These are phyloP conservation scores for Coptotermes formosanus DNA, from an alignment of 1,140 invertebrate species.

Conservation along the genomic window DNA sequence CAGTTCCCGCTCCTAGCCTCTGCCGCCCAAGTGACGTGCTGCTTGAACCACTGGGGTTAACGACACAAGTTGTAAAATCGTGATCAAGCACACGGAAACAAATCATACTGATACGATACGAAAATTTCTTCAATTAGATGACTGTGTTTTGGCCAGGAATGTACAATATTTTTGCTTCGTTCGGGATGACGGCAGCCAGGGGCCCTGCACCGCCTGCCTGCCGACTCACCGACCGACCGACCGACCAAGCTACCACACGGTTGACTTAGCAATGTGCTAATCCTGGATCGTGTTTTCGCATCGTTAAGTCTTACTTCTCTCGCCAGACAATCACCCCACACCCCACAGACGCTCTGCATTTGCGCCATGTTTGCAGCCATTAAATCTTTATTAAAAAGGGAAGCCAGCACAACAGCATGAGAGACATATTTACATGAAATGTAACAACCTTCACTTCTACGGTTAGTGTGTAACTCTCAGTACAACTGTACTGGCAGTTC, in stretches of 20 bases:
- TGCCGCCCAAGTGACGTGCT: too few relatives aligned
- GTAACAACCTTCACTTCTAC: not conserved
- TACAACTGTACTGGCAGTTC: too few relatives aligned
- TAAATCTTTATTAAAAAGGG: not conserved
- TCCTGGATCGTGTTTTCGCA: constrained; percentile 18
- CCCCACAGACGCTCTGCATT: not conserved
- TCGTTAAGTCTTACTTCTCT: constrained; percentile 24
- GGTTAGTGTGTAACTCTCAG: too few relatives aligned
- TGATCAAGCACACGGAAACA: too few relatives aligned
- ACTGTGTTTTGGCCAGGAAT: not conserved
- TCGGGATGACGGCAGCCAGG: not conserved
- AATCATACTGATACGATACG: too few relatives aligned
- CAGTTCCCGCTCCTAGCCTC: too few relatives aligned
- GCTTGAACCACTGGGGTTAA: too few relatives aligned
- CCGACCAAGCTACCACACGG: not conserved
- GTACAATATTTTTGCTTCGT: constrained; percentile 14
- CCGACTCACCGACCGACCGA: too few relatives aligned
- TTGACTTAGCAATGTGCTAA: constrained; percentile 31
- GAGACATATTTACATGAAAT: not conserved
- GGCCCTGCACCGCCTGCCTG: not conserved
- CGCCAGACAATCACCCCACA: constrained; percentile 1
- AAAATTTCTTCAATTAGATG: not conserved
- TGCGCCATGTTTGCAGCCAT: not conserved
- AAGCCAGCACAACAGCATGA: not conserved
- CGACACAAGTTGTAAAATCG: too few relatives aligned